Evolutionary conservation across 2,888 invertebrate species (phyloP).

Genomic region (Philonicus albiceps): DNA sequence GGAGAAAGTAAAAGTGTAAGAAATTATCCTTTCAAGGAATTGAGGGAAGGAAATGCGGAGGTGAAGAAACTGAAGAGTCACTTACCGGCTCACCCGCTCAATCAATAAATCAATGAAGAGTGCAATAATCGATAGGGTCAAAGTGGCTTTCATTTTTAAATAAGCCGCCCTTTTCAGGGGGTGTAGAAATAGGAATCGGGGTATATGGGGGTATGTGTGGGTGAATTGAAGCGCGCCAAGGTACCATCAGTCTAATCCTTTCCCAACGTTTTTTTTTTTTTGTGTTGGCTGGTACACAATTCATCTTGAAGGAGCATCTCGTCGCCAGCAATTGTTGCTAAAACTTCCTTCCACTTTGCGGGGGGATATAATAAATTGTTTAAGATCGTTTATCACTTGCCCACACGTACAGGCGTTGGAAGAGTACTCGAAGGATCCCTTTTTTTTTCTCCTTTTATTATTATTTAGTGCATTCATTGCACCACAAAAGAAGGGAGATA

Average conservation of each 20-base stretch:
- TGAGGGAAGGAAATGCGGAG: neutral
- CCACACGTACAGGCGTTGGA: neutral
- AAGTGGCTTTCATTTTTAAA: neutral
- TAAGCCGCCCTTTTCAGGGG: neutral
- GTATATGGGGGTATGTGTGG: neutral
- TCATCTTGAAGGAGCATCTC: conserved; percentile 2
- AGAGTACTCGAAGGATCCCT: neutral
- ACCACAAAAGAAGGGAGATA: neutral
- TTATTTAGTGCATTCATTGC: neutral
- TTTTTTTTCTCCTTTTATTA: neutral
- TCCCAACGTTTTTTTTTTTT: neutral
- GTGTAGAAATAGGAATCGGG: neutral
- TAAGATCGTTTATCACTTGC: conserved; percentile 16
- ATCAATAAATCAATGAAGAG: conserved; percentile 5
- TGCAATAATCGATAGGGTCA: conserved; percentile 8
- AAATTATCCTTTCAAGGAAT: neutral
- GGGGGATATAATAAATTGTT: conserved; percentile 7
- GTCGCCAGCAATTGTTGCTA: neutral
- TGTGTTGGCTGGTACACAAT: neutral
- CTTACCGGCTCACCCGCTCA: neutral
- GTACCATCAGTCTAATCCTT: neutral
- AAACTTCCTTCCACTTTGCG: neutral
- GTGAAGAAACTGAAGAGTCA: neutral
- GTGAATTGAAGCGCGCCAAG: neutral
- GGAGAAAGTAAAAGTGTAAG: neutral